Evolutionary conservation across 1,140 invertebrate genomes (phyloP).

Genomic region (Lasioglossum baleicum): DNA sequence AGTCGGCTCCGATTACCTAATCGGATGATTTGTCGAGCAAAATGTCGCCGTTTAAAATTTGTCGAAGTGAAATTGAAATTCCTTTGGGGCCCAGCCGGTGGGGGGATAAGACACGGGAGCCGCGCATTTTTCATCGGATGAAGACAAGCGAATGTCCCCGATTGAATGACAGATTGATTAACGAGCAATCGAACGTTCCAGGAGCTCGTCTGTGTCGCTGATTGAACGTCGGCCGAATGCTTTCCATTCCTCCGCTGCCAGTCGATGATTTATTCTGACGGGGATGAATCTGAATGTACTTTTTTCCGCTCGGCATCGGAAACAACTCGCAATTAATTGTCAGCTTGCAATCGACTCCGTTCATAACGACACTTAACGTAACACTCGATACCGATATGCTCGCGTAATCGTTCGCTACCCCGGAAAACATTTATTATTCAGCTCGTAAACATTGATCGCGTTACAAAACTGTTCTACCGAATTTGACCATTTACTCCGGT

Average conservation of each 20-base stretch:
- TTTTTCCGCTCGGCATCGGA: not conserved
- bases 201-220: constrained; percentile 12
- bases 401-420: too few species aligned
- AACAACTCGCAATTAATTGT: not conserved
- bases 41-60: too few species aligned
- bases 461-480: too few species aligned
- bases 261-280: constrained; percentile 14
- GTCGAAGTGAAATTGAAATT: constrained; percentile 11
- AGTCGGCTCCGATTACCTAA: too few species aligned
- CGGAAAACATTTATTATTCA: too few species aligned
- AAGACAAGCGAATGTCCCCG: not conserved
- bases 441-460: too few species aligned
- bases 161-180: constrained; percentile 29
- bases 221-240: constrained; percentile 1
- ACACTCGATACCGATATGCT: not conserved
- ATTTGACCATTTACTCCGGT: too few species aligned
- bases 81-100: not conserved
- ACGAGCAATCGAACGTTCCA: constrained; percentile 19
- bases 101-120: not conserved
- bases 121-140: not conserved
- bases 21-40: too few species aligned
- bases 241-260: not conserved
- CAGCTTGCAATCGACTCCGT: not conserved
- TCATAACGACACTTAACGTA: not conserved
- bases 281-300: not conserved